Evolutionary conservation across 2,888 invertebrate species (phyloP), one percentile per base, ranked within the genome.

Genomic region (Meteorus cinctellus): DNA sequence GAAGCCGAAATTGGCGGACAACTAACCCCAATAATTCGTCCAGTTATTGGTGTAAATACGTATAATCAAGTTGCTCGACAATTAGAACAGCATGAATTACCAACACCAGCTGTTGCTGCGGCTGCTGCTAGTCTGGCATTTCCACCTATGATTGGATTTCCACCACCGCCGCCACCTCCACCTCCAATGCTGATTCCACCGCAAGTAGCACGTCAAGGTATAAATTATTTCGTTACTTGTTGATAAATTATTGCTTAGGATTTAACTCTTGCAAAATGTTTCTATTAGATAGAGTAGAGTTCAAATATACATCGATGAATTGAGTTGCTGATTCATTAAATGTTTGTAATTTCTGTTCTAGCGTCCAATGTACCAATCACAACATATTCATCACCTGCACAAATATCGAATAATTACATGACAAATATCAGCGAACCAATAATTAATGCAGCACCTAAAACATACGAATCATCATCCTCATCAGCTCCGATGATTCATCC

Each of bases 1-100:
- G 97, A 97, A 87, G 96, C 96, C 1, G 97, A 97, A 91, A 96
- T 97, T 82, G 94, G 95, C 0, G 93, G 94, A 16, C 91, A 92
- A 51, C 84, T 92, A 19, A 91, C 91, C 10, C 91, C 91, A 14
- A 91, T 91, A 76, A 90, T 90, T 72, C 91, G 94, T 4, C 92
- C 94, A 16, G 93, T 96, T 59, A 95, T 95, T 62, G 94, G 94
- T 0, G 92, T 94, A 1, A 94, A 93, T 80, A 94, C 95, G 0
- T 96, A 94, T 83, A 93, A 92, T 69, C 93, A 93, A 77, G 93
- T 94, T 0, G 94, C 94, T 81, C 86, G 89, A 67, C 94, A 94
- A 83, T 92, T 93, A 81, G 89, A 94, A 72, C 93, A 93, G 79
- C 91, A 93, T 12, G 92, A 91, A 77, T 77, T 89, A 63, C 90